Conservation (phyloP, 2,797 vertebrate genomes). For the Gallinago stenura region DNA sequence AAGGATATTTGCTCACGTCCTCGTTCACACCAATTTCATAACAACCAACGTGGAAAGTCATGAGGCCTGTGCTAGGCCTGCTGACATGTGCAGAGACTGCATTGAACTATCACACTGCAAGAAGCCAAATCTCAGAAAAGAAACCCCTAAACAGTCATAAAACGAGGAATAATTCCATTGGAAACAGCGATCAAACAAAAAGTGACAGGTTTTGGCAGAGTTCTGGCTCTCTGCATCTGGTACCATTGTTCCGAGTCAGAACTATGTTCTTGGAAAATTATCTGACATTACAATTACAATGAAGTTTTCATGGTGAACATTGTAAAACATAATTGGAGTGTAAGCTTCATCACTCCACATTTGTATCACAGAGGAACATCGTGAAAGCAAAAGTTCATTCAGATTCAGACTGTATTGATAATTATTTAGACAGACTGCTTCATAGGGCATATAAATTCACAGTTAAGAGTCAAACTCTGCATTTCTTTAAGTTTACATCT, state of each 20-base stretch:
- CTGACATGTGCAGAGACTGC: not conserved
- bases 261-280: constrained; percentile 36
- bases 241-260: not conserved
- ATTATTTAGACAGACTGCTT: not conserved
- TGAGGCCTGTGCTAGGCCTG: not conserved
- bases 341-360: constrained; percentile 15
- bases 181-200: constrained; percentile 41
- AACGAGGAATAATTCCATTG: not conserved
- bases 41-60: not conserved
- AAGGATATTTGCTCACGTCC: not conserved
- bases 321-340: constrained; percentile 37
- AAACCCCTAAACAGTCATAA: not conserved
- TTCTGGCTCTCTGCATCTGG: constrained; percentile 44
- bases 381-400: not conserved
- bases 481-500: not conserved
- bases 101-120: not conserved
- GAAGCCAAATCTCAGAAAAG: not conserved
- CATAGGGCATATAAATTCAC: not conserved
- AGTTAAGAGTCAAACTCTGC: not conserved
- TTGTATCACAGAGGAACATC: not conserved
- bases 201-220: constrained; percentile 50
- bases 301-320: constrained; percentile 23
- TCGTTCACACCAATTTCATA: not conserved
- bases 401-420: not conserved
- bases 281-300: constrained; percentile 45